Evolutionary conservation across 2,113 vertebrate genomes (phyloP).

Genomic region (Bambusicola thoracicus): DNA sequence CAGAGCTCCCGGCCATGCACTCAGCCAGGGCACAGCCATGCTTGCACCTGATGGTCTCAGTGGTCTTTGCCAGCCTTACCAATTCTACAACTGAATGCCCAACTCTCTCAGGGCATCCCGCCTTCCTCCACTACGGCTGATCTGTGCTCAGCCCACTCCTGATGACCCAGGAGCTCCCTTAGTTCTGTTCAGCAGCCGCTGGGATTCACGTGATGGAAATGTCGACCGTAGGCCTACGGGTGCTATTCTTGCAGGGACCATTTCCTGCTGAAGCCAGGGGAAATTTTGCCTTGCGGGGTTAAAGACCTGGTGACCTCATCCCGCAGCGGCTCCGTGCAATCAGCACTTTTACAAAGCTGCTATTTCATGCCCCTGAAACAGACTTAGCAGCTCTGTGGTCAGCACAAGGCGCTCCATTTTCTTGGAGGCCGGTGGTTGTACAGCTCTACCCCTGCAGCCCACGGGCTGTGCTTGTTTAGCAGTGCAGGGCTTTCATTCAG

Average conservation of each 20-base stretch:
- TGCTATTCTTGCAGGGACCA: slow-evolving; percentile 2
- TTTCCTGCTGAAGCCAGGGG: slow-evolving; percentile 55
- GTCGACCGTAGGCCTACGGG: background rate
- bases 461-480: background rate
- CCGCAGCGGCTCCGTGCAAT: background rate
- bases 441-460: background rate
- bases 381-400: slow-evolving; percentile 29
- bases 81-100: background rate
- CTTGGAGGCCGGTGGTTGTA: background rate
- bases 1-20: background rate
- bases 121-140: background rate
- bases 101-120: background rate
- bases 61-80: no score
- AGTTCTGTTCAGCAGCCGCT: background rate
- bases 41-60: no score
- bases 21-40: rapidly evolving
- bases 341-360: slow-evolving; percentile 37
- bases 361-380: slow-evolving; percentile 22
- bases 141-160: background rate
- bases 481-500: background rate
- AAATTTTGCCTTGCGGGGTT: slow-evolving; percentile 48
- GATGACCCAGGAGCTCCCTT: background rate
- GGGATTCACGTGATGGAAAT: slow-evolving; percentile 8
- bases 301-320: slow-evolving; percentile 60
- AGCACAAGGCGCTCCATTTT: slow-evolving; percentile 40